A percentile compares a stretch with the other conserved stretches of the same genome.
Evolutionary conservation across 2,888 invertebrate species (phyloP).

Genomic region (Microctonus aethiopoides): DNA sequence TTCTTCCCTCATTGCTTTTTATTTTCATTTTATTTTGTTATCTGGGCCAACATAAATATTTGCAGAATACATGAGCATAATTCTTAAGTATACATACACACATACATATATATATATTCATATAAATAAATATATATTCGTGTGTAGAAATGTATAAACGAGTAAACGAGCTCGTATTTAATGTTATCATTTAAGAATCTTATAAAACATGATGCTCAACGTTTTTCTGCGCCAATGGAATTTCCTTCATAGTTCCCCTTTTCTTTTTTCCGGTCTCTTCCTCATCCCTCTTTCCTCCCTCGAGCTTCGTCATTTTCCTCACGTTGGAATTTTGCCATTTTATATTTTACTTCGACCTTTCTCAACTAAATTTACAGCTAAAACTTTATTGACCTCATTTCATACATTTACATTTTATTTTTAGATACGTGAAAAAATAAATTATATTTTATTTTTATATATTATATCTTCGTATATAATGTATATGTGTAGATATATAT

Average conservation of each 20-base stretch:
- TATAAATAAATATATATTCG: no score
- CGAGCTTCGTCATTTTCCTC: not conserved
- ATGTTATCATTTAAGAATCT: slow-evolving; percentile 47
- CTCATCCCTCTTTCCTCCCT: not conserved
- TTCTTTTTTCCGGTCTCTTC: not conserved
- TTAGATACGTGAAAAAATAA: not conserved
- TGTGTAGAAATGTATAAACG: slow-evolving; percentile 15
- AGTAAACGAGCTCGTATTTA: slow-evolving; percentile 44
- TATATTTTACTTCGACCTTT: not conserved
- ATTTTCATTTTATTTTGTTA: slow-evolving; percentile 42
- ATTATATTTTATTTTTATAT: not conserved
- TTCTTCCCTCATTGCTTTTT: not conserved
- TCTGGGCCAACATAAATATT: slow-evolving; percentile 53
- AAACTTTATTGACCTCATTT: slow-evolving; percentile 4
- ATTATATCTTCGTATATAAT: not conserved
- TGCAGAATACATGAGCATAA: slow-evolving; percentile 38
- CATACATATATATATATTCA: not conserved
- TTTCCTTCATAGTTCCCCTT: not conserved
- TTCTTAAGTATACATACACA: not conserved
- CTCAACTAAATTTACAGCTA: not conserved
- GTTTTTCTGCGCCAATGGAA: slow-evolving; percentile 16
- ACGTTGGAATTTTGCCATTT: not conserved
- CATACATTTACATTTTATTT: not conserved
- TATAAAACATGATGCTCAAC: slow-evolving; percentile 38
- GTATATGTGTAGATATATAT: no score